Base-by-base conservation (phyloP, 2,113 vertebrate genomes). In the Cisticola juncidis region DNA sequence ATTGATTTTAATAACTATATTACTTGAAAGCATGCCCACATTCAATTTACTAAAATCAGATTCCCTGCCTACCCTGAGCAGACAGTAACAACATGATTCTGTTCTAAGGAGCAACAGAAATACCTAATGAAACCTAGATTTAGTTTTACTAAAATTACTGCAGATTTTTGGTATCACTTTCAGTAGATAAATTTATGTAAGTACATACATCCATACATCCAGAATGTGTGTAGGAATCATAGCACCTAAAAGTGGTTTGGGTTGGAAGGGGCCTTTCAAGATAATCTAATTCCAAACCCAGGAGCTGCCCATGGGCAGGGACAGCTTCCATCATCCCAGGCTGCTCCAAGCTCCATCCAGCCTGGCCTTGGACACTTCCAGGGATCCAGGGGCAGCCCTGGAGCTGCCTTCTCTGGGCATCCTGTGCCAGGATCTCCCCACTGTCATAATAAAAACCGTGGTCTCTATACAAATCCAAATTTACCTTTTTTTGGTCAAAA, bases 371-470 rank as follows among this genome's bases (percentile, higher is more conserved):
- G 36, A 15, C 36, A 29, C 36, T 35, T 3, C 36, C 80, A 71
- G 31, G 36, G 24, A 24, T 60, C 47, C 47, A 47, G 65, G 44
- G 24, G 29, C 24, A 58, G 29, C 29, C 18, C 40, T 18, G 45
- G 18, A 19, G 9, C 16, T 48, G 7, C 35, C 28, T 51, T n/a
- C 31, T n/a, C 22, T 65, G 50, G 26, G 16, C 25, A 80, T 0
- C 9, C 40, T 47, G 11, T n/a, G 53, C 35, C 44, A 58, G 7
- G 23, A 4, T 4, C 5, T 26, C 2, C 5, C 9, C 40, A 24
- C 3, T n/a, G 19, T 15, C 4, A 12, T 6, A 1, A 31, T 14
- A 47, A 73, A 90, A 64, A n/a, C 25, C 1, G 0, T 42, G 12
- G 26, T 61, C 12, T 28, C 5, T 20, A 6, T 10, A 76, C 7